A percentile compares a stretch with the other conserved stretches of the same genome.
Conservation (phyloP, 2,888 invertebrate genomes). For the Cheilosia variabilis region DNA sequence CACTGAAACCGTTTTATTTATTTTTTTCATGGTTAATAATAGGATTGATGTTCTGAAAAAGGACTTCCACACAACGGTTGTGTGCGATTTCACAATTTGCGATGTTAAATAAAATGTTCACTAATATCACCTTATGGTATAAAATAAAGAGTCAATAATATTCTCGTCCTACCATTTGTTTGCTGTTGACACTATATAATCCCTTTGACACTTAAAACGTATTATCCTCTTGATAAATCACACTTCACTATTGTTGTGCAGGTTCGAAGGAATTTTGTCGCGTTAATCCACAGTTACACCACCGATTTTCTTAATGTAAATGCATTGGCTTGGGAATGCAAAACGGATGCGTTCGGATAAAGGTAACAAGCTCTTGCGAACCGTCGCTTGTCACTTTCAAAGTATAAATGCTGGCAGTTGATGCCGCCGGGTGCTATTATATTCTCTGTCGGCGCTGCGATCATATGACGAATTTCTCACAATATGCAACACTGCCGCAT, state of each 20-base stretch:
- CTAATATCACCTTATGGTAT: conserved; percentile 27
- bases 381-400: conserved; percentile 83
- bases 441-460: conserved; percentile 72
- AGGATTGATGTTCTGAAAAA: conserved; percentile 27
- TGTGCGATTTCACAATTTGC: conserved; percentile 43
- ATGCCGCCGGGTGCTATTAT: conserved; percentile 82
- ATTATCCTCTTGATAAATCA: conserved; percentile 26
- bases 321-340: background rate
- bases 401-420: conserved; percentile 82
- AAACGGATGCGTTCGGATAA: conserved; percentile 43
- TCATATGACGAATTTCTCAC: conserved; percentile 72
- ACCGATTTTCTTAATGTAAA: conserved; percentile 38
- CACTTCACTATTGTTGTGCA: background rate
- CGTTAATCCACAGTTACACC: conserved; percentile 29
- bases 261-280: conserved; percentile 44
- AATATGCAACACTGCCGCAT: conserved; percentile 71
- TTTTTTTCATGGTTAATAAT: conserved; percentile 50
- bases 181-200: conserved; percentile 43
- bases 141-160: conserved; percentile 5
- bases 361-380: conserved; percentile 77
- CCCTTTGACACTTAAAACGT: conserved; percentile 23
- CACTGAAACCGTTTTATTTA: conserved; percentile 44
- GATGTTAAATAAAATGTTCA: conserved; percentile 27
- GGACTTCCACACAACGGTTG: conserved; percentile 22
- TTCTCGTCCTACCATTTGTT: conserved; percentile 65